These are phyloP conservation scores for Diloba caeruleocephala DNA, from an alignment of 2,888 invertebrate species.

Conservation along the genomic window DNA sequence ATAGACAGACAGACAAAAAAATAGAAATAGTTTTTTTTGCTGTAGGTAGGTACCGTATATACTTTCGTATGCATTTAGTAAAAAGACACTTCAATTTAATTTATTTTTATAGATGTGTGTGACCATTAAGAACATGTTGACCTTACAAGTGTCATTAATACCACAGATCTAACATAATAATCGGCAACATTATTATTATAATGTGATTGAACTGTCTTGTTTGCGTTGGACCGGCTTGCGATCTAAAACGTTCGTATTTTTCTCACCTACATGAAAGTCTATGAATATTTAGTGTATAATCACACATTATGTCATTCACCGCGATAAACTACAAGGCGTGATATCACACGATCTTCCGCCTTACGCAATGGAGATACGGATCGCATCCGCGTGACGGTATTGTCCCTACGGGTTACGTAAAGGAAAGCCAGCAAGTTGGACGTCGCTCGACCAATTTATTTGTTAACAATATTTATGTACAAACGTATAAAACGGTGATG, in stretches of 20 bases:
- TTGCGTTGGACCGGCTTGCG: conserved; percentile 6
- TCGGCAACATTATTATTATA: conserved; percentile 1
- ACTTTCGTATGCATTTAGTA: too few species aligned
- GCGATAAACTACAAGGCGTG: conserved; percentile 27
- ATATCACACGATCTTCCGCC: conserved; percentile 46
- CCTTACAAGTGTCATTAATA: conserved; percentile 10
- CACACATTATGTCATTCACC: conserved; percentile 54
- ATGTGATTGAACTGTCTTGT: conserved; percentile 7
- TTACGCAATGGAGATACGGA: conserved; percentile 53
- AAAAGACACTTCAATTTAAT: too few species aligned
- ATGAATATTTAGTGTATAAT: conserved; percentile 52
- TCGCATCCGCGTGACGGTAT: conserved; percentile 52
- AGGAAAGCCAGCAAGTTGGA: conserved; percentile 68
- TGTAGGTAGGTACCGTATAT: too few species aligned
- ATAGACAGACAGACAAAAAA: too few species aligned
- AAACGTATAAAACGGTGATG: conserved; percentile 82
- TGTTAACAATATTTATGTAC: conserved; percentile 81
- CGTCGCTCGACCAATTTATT: conserved; percentile 73
- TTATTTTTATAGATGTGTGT: too few species aligned
- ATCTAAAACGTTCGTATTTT: conserved; percentile 22
- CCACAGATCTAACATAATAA: not conserved
- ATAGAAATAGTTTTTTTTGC: too few species aligned
- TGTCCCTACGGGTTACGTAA: conserved; percentile 68
- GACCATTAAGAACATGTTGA: conserved; percentile 14
- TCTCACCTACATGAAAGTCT: conserved; percentile 50